A percentile compares a stretch with the other conserved stretches of the same genome.
phyloP scores from a whole-genome alignment of 2,113 vertebrate species.

The Rhinogobius similis region DNA sequence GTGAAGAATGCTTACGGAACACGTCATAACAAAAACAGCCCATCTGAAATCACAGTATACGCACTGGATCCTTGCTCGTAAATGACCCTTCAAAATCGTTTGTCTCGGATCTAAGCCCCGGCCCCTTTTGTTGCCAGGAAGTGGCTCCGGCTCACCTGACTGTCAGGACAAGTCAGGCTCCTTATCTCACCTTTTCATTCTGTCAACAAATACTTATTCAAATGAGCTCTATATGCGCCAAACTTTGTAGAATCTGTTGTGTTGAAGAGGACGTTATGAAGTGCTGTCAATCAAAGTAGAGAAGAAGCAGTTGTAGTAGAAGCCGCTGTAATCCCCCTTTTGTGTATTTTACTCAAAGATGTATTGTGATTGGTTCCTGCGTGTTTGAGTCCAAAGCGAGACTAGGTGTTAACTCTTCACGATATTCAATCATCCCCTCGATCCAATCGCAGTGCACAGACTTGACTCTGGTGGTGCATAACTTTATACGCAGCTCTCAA shows the following conservation, averaged over 20 bases:
- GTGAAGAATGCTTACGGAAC: slow-evolving; percentile 42
- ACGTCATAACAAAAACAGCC: slow-evolving; percentile 75
- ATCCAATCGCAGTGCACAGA: no score
- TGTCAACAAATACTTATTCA: slow-evolving; percentile 9
- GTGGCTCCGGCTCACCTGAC: neutral
- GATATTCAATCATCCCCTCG: no score
- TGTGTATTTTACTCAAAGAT: no score
- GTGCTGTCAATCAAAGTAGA: neutral
- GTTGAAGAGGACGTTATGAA: neutral
- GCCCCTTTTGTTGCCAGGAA: slow-evolving; percentile 37
- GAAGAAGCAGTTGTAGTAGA: no score
- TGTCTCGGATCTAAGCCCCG: slow-evolving; percentile 9
- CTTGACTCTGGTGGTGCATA: no score
- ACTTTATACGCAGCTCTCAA: no score
- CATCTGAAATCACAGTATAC: slow-evolving; percentile 52
- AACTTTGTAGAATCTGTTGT: neutral
- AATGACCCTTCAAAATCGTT: slow-evolving; percentile 60
- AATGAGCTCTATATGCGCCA: neutral
- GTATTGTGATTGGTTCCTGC: no score
- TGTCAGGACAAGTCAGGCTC: slow-evolving; percentile 3
- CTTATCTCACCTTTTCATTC: slow-evolving; percentile 14
- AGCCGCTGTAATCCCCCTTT: no score
- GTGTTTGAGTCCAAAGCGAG: no score
- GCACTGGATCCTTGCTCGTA: slow-evolving; percentile 58
- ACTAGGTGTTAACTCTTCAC: no score